Percentiles rank a stretch among this genome's conserved stretches.
Conservation (phyloP, 2,797 vertebrate species). For the Sebastes dallii region DNA sequence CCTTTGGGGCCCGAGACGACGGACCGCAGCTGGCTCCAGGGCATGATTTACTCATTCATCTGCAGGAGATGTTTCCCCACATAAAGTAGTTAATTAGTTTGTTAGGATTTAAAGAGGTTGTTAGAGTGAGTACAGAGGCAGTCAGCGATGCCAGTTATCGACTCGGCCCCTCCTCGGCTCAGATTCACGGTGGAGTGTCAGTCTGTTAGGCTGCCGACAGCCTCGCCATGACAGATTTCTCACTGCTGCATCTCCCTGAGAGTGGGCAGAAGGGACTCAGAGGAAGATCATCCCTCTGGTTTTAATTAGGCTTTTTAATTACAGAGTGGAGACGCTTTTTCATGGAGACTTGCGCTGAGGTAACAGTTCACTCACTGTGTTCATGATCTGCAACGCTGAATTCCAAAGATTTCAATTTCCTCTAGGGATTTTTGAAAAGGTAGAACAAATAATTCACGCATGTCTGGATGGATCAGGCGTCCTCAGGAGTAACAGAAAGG, state of each 20-base stretch:
- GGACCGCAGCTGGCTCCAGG: not conserved
- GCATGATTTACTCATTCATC: not conserved
- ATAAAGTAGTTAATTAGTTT: conserved; percentile 33
- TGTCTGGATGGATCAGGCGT: not conserved
- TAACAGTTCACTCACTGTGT: conserved; percentile 38
- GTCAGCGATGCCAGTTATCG: not conserved
- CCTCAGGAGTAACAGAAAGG: too few species aligned
- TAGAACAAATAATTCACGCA: not conserved
- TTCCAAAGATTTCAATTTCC: not conserved
- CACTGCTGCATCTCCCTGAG: conserved; percentile 4
- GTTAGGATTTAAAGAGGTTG: conserved; percentile 27
- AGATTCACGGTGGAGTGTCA: not conserved
- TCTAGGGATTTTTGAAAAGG: not conserved
- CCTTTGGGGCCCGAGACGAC: not conserved
- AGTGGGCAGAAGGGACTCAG: conserved; percentile 45
- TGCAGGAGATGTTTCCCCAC: not conserved
- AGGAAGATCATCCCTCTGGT: conserved; percentile 51
- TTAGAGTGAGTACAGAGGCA: not conserved
- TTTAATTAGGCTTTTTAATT: conserved; percentile 76
- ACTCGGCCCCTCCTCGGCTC: not conserved
- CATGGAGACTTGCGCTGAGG: conserved; percentile 24
- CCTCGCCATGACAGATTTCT: conserved; percentile 19
- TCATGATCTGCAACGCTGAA: not conserved
- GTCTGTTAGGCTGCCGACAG: conserved; percentile 37
- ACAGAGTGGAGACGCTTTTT: conserved; percentile 38